Evolutionary conservation across 1,140 invertebrate genomes (phyloP), one percentile per base, ranked within the genome.

Genomic region (Zaprionus camerounensis): DNA sequence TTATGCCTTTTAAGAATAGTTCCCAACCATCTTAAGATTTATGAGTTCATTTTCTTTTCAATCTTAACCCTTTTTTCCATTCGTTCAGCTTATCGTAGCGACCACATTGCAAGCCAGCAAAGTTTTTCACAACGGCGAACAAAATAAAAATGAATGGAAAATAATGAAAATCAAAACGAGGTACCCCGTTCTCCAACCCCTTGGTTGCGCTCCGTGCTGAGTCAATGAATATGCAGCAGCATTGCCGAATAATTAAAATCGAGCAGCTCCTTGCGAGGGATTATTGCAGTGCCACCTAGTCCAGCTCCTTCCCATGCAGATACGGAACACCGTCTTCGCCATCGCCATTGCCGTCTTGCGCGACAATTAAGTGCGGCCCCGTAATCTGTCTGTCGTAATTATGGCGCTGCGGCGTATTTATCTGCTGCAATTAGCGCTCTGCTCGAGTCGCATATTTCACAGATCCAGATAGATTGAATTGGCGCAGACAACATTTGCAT

Each of bases 351-450:
- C 75, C 78, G 74, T 71, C 38, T 41, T 51, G 11, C 11, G 20
- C 81, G 84, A 88, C 85, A 84, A 88, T 88, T 87, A 87, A 87
- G 71, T 81, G 81, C 73, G 73, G 34, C 57, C 46, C 69, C 85
- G 77, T 87, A 87, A 87, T 87, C 84, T 88, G 84, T 87, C 81
- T 80, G 81, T 84, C 85, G 84, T 90, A 87, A 87, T 87, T 87
- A 88, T 87, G 85, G 84, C 85, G 81, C 76, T 76, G 70, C 81
- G 74, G 81, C 76, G 66, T 88, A 87, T 87, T 87, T 87, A 87
- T 87, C 84, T 87, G 71, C 59, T 71, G 84, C 84, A 87, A 87
- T 87, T 87, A 87, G 82, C 84, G 85, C 78, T 61, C 62, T 68
- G 83, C 68, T 66, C 46, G 55, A 72, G 44, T 81, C 78, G 62